Evolutionary conservation across 2,888 invertebrate species (phyloP).

Genomic region (Synergus japonicus): DNA sequence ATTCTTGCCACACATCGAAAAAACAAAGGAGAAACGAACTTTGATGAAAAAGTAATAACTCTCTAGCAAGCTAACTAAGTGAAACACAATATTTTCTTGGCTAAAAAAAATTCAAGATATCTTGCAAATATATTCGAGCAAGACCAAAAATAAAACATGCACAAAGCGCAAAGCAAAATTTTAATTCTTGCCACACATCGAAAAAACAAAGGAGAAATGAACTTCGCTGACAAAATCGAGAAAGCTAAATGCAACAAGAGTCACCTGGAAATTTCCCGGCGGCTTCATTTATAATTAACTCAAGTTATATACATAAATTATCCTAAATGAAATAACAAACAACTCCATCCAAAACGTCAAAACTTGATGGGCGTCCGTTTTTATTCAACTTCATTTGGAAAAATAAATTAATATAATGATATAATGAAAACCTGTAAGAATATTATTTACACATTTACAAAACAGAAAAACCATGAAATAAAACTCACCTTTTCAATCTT

Average conservation of each 20-base stretch:
- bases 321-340: neutral
- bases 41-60: too few species aligned
- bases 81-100: neutral
- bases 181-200: neutral
- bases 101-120: neutral
- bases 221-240: neutral
- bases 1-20: neutral
- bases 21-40: neutral
- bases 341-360: neutral
- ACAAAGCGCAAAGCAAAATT: neutral
- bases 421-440: neutral
- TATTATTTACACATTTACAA: neutral
- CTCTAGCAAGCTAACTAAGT: neutral
- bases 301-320: neutral
- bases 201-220: neutral
- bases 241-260: neutral
- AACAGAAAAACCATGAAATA: slow-evolving; percentile 6
- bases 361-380: neutral
- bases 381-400: neutral
- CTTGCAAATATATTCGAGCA: neutral
- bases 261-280: neutral
- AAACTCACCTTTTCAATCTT: slow-evolving; percentile 54
- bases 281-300: neutral
- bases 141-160: neutral
- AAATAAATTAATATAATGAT: neutral